Evolutionary conservation across 1,140 invertebrate species (phyloP), one percentile per base, ranked within the genome.

Genomic region (Parasteatoda tepidariorum): DNA sequence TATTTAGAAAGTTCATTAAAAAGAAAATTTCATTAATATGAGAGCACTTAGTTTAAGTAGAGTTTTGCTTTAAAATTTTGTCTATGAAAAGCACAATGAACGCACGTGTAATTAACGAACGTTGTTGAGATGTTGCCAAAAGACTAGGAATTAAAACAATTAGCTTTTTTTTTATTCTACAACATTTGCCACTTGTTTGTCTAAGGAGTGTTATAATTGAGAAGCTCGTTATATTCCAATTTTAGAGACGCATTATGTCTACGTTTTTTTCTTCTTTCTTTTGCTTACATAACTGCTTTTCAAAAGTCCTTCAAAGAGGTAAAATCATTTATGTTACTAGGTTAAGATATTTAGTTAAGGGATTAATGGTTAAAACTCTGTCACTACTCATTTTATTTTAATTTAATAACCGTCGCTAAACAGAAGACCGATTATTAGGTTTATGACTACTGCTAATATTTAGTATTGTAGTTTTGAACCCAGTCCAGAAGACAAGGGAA

Each of bases 31-130:
- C 70, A 73, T 73, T 73, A 33, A 31, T 57, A n/a, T 13, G 41
- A 73, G 70, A 73, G 70, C 48, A 33, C 54, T 71, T 73, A 57
- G 28, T 28, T n/a, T 57, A 57, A 73, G 70, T 73, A 33, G 48
- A 33, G 18, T 48, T 13, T 31, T 57, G 48, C 41, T 30, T 24
- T 33, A 7, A 24, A 73, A 30, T 73, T 73, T 57, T 73, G 48
- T 18, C 28, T 57, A 11, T 30, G 3, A 22, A 59, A 57, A 73
- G 33, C 24, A 57, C 22, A 73, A 57, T 22, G 28, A 31, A n/a
- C 24, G 33, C 0, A 54, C 9, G 41, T 73, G 24, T 55, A 57
- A 30, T 57, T 55, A 41, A 54, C 24, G 34, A 7, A 31, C 11
- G 62, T 11, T 30, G 30, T 31, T 22, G 62, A 31, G 6, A 18